phyloP scores from a whole-genome alignment of 23 tunicate genomes.

The Aplidium turbinatum region DNA sequence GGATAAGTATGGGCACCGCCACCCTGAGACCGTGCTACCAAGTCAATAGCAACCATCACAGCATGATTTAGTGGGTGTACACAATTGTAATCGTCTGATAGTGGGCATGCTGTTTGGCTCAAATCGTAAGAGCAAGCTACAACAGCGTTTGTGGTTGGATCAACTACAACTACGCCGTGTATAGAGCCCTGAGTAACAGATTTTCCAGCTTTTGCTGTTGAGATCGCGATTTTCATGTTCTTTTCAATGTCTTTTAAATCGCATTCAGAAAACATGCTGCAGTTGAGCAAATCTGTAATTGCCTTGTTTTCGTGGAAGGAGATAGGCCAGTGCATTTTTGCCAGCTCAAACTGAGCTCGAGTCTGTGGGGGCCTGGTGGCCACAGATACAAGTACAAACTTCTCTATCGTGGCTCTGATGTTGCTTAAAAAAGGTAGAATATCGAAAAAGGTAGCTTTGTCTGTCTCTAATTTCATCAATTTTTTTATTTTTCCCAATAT shows the following conservation, averaged over 20 bases:
- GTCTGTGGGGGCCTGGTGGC: slow-evolving; percentile 60
- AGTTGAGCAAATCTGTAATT: slow-evolving; percentile 35
- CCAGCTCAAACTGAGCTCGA: slow-evolving; percentile 73
- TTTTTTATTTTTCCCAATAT: not conserved
- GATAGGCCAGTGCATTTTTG: slow-evolving; percentile 78
- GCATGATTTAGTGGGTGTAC: slow-evolving; percentile 66
- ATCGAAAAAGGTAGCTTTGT: not conserved
- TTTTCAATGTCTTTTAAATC: slow-evolving; percentile 29
- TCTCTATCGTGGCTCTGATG: not conserved
- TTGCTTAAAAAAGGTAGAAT: not conserved
- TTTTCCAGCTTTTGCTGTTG: slow-evolving; percentile 32
- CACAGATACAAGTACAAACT: slow-evolving; percentile 28
- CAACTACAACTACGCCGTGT: slow-evolving; percentile 52
- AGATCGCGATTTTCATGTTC: slow-evolving; percentile 40
- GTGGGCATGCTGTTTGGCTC: slow-evolving; percentile 20
- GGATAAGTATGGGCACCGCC: slow-evolving; percentile 62
- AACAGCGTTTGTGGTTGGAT: slow-evolving; percentile 34
- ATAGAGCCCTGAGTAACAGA: not conserved
- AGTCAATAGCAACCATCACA: slow-evolving; percentile 79
- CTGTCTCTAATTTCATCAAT: not conserved
- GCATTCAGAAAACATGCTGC: slow-evolving; percentile 44
- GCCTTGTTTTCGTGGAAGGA: slow-evolving; percentile 90
- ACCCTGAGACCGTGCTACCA: slow-evolving; percentile 76
- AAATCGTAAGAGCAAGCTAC: slow-evolving; percentile 61
- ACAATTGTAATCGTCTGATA: not conserved